phyloP scores from a whole-genome alignment of 2,888 invertebrate species.

The Teinopalpus imperialis region DNA sequence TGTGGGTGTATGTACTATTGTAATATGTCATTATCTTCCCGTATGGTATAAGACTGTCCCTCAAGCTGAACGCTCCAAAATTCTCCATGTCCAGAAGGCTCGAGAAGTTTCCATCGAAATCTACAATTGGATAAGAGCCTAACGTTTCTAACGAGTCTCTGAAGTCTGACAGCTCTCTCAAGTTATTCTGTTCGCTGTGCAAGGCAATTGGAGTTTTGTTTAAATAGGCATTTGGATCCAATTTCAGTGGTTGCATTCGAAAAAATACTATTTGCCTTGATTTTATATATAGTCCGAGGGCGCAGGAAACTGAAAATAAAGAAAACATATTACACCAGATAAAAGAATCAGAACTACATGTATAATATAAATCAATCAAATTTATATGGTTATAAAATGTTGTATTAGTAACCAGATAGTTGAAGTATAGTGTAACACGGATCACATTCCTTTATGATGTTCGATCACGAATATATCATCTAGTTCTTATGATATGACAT shows the following conservation, averaged over 20 bases:
- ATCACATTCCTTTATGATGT: too few relatives aligned
- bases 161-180: conserved; percentile 58
- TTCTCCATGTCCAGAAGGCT: conserved; percentile 84
- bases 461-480: too few relatives aligned
- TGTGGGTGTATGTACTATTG: conserved; percentile 91
- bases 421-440: too few relatives aligned
- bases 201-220: conserved; percentile 82
- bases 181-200: conserved; percentile 77
- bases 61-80: conserved; percentile 85
- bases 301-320: conserved; percentile 84
- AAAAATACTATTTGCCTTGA: conserved; percentile 84
- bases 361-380: too few relatives aligned
- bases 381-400: too few relatives aligned
- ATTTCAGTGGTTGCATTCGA: conserved; percentile 82
- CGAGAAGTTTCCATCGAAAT: conserved; percentile 86
- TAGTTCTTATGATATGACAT: too few relatives aligned
- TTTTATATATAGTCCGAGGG: conserved; percentile 85
- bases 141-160: conserved; percentile 59
- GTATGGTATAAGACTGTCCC: conserved; percentile 74
- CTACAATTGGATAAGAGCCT: conserved; percentile 65
- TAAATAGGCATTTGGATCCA: conserved; percentile 84
- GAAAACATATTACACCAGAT: too few relatives aligned
- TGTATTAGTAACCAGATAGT: too few relatives aligned
- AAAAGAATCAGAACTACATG: too few relatives aligned
- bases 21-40: conserved; percentile 85